Conservation (phyloP, 2,797 vertebrate genomes). For the Chelon auratus region DNA sequence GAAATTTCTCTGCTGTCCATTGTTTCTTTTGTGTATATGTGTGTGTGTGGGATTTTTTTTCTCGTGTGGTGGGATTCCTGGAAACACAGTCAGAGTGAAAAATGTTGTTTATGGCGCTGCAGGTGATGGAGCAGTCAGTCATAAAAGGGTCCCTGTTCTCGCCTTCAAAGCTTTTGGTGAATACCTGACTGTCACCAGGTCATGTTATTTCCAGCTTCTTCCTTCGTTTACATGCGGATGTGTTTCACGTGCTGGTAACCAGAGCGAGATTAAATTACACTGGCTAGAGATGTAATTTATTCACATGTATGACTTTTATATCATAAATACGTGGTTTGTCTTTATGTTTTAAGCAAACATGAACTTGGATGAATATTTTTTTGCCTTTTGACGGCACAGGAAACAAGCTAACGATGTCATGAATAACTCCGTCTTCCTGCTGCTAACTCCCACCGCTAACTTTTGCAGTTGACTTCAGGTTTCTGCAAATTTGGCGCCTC, state of each 20-base stretch:
- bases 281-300: not conserved
- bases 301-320: not conserved
- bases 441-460: too few species aligned
- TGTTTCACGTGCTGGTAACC: not conserved
- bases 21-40: slow-evolving; percentile 31
- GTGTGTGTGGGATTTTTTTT: not conserved
- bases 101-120: slow-evolving; percentile 37
- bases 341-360: too few species aligned
- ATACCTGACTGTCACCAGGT: slow-evolving; percentile 41
- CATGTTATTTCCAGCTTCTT: slow-evolving; percentile 14
- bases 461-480: too few species aligned
- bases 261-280: not conserved
- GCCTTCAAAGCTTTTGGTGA: slow-evolving; percentile 35
- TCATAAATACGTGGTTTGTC: not conserved
- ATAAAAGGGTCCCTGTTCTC: slow-evolving; percentile 9
- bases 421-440: too few species aligned
- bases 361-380: not conserved
- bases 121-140: slow-evolving; percentile 32
- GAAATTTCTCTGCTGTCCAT: not conserved
- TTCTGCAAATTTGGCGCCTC: too few species aligned
- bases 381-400: not conserved
- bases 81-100: slow-evolving; percentile 24
- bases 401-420: too few species aligned
- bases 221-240: not conserved
- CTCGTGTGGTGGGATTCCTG: slow-evolving; percentile 15